Base-by-base conservation (phyloP, 2,888 invertebrate genomes). In the Subacronicta megacephala region DNA sequence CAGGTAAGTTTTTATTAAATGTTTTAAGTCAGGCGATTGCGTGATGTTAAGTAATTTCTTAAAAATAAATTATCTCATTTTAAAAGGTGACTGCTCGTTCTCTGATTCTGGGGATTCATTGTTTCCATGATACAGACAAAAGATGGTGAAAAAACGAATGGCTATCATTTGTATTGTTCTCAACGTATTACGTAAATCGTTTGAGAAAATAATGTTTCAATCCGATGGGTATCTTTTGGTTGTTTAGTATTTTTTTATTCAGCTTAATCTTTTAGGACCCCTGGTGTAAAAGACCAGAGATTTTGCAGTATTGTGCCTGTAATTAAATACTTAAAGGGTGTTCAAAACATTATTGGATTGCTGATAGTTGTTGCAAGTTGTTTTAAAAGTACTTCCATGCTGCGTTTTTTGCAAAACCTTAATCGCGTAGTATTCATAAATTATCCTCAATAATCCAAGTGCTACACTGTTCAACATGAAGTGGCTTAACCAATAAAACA, bases 1-100 rank as follows among this genome's bases (percentile, higher is more conserved):
- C 86, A 84, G 81, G 81, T 82, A 78, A 78, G 60, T 64, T 55
- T 44, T 59, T 57, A 65, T 58, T 71, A 61, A 74, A 57, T 50
- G 38, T 51, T 55, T 61, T 7, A n/a, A 46, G 50, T 56, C 56
- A 63, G 60, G 49, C 53, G 42, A 62, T 58, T 62, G 38, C 26
- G 20, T 43, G 41, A 33, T 50, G 20, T 38, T 40, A 51, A 43
- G 29, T 49, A 26, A 33, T 36, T 47, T 60, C 7, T 42, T 38
- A 23, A 36, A 55, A 45, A 46, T 56, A 51, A 42, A 51, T 54
- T 43, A 44, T 72, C 29, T 66, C 29, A 56, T 51, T 43, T 46
- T 49, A 53, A 58, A 73, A 78, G 66, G 61, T 31, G 45, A 71
- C 15, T 43, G 51, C 23, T 57, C 44, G 56, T 54, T 68, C 44